Evolutionary conservation across 1,140 invertebrate species (phyloP).

Genomic region (Anastrepha obliqua): DNA sequence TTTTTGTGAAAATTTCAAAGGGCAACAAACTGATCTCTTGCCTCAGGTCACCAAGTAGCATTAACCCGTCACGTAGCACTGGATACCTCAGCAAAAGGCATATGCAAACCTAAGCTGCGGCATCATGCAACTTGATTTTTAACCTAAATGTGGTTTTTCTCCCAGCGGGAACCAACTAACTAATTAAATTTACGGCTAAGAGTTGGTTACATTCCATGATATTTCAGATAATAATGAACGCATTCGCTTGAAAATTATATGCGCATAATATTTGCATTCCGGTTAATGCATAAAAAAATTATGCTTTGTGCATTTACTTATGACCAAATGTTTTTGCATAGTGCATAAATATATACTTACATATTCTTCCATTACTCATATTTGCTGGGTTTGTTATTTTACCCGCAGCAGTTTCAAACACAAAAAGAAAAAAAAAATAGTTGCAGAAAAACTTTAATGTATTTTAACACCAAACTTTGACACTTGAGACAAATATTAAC

Average conservation of each 20-base stretch:
- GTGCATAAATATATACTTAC: neutral
- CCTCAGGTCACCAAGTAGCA: too few species aligned
- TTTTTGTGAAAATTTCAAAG: too few species aligned
- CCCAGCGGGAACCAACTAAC: too few species aligned
- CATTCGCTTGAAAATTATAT: neutral
- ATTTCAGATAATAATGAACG: neutral
- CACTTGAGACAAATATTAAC: conserved; percentile 37
- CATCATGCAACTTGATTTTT: too few species aligned
- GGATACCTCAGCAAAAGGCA: too few species aligned
- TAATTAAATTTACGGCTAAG: too few species aligned
- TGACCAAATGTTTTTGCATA: neutral
- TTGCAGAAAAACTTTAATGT: conserved; percentile 12
- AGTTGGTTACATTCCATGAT: too few species aligned
- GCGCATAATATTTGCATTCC: neutral
- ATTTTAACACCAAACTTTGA: conserved; percentile 24
- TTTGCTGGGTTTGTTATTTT: too few species aligned
- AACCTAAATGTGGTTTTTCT: too few species aligned
- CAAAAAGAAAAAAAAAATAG: neutral
- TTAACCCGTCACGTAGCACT: too few species aligned
- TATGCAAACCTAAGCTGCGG: too few species aligned
- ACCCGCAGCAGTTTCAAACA: neutral
- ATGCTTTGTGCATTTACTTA: neutral
- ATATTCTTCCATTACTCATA: neutral
- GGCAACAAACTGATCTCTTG: too few species aligned
- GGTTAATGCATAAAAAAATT: neutral